A percentile compares a stretch with the other conserved stretches of the same genome.
These are phyloP conservation scores for Loxodonta africana DNA, from an alignment of 2,113 vertebrate genomes.

Conservation along the genomic window DNA sequence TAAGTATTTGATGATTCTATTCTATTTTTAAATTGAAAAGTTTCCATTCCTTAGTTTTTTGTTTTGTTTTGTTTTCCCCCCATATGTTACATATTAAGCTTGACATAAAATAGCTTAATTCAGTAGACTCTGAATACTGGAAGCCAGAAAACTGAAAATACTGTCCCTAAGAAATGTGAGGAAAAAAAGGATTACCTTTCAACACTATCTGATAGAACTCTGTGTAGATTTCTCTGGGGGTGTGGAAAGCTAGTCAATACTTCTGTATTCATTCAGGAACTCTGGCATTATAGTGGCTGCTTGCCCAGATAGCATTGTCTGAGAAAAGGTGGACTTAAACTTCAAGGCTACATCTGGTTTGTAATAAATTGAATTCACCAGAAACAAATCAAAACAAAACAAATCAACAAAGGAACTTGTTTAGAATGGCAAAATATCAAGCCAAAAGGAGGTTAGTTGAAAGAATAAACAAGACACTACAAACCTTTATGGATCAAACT, in stretches of 20 bases:
- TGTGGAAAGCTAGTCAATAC: neutral
- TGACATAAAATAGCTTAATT: slow-evolving; percentile 23
- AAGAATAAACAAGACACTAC: neutral
- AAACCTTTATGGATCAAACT: neutral
- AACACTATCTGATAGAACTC: neutral
- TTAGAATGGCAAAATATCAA: neutral
- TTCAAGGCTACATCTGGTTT: slow-evolving; percentile 26
- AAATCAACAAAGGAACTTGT: neutral
- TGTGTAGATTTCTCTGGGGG: neutral
- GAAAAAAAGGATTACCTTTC: neutral
- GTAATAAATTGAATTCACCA: slow-evolving; percentile 1
- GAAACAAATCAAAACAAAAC: neutral
- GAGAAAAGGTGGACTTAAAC: neutral
- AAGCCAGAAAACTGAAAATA: slow-evolving; percentile 13
- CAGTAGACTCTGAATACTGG: neutral
- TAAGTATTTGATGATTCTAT: neutral
- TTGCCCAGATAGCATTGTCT: neutral
- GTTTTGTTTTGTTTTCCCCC: neutral
- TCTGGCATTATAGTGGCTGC: neutral
- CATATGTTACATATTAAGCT: neutral
- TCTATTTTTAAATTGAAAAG: neutral
- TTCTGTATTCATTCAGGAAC: slow-evolving; percentile 3
- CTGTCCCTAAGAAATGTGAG: slow-evolving; percentile 2
- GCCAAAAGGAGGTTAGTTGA: neutral
- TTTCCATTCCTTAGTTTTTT: neutral